These are phyloP conservation scores for Esperia sulphurella DNA, from an alignment of 2,888 invertebrate genomes.

Conservation along the genomic window DNA sequence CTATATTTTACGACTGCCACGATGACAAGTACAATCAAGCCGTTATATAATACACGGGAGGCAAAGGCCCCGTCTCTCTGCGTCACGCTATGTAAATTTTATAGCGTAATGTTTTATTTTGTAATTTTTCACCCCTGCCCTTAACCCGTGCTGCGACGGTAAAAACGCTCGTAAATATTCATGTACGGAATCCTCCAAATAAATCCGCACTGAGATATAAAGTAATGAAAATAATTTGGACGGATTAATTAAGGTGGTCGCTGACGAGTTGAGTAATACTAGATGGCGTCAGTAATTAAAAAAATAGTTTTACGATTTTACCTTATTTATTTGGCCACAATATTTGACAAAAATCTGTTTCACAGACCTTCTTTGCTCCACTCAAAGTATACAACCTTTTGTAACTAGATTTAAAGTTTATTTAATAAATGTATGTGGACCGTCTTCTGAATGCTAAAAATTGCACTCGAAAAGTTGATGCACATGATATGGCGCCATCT, in stretches of 20 bases:
- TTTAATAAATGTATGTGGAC: no score
- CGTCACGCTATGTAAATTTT: slow-evolving; percentile 25
- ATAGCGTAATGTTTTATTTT: slow-evolving; percentile 19
- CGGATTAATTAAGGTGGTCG: background rate
- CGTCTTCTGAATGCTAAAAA: no score
- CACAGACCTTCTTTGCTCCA: no score
- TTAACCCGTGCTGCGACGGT: slow-evolving; percentile 8
- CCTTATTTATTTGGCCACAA: no score
- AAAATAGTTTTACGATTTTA: no score
- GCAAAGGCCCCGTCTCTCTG: slow-evolving; percentile 5
- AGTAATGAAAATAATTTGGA: background rate
- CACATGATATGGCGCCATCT: no score
- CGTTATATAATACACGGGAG: slow-evolving; percentile 13
- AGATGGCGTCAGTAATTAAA: no score
- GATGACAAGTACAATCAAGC: slow-evolving; percentile 3
- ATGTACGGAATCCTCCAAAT: slow-evolving; percentile 13
- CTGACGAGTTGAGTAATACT: no score
- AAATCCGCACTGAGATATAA: slow-evolving; percentile 1
- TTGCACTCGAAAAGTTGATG: no score
- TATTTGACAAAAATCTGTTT: no score
- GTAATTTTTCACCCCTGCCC: slow-evolving; percentile 17
- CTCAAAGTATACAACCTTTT: no score
- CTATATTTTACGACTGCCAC: background rate
- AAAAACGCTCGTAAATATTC: slow-evolving; percentile 18
- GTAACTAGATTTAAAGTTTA: no score